Conservation (phyloP, 1,140 invertebrate species). For the Helicoverpa armigera region DNA sequence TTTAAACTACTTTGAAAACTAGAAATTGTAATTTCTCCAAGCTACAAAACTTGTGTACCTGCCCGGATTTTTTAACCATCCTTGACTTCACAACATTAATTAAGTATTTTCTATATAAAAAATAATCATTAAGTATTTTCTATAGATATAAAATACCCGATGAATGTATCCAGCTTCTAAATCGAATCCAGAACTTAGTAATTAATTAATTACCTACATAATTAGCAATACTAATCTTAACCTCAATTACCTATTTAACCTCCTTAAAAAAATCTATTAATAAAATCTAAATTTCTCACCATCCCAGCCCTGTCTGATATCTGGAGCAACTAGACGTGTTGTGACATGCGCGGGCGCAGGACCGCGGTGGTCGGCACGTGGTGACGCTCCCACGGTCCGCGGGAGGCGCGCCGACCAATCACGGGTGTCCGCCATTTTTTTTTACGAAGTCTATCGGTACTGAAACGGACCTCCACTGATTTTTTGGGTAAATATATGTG, state of each 20-base stretch:
- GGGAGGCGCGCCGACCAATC: conserved; percentile 59
- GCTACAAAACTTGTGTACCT: too few species aligned
- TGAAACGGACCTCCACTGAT: conserved; percentile 57
- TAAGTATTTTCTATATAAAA: too few species aligned
- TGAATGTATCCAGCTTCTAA: too few species aligned
- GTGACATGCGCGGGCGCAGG: conserved; percentile 57
- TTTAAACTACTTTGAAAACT: too few species aligned
- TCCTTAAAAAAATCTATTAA: conserved; percentile 14
- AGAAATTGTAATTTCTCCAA: too few species aligned
- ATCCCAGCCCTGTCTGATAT: conserved; percentile 27
- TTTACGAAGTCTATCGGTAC: conserved; percentile 47
- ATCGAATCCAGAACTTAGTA: too few species aligned
- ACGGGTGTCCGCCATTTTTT: conserved; percentile 43
- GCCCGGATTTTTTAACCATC: too few species aligned
- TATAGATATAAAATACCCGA: too few species aligned
- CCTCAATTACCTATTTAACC: neutral
- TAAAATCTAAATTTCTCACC: neutral
- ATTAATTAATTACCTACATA: too few species aligned
- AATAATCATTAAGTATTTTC: too few species aligned
- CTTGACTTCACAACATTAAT: too few species aligned
- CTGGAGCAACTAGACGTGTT: conserved; percentile 56
- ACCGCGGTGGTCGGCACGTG: conserved; percentile 67
- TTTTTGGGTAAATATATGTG: conserved; percentile 43
- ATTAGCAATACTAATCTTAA: too few species aligned
- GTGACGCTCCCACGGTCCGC: conserved; percentile 69